phyloP scores from a whole-genome alignment of 92 coral and sea anemone genomes.

The Porites lobata region DNA sequence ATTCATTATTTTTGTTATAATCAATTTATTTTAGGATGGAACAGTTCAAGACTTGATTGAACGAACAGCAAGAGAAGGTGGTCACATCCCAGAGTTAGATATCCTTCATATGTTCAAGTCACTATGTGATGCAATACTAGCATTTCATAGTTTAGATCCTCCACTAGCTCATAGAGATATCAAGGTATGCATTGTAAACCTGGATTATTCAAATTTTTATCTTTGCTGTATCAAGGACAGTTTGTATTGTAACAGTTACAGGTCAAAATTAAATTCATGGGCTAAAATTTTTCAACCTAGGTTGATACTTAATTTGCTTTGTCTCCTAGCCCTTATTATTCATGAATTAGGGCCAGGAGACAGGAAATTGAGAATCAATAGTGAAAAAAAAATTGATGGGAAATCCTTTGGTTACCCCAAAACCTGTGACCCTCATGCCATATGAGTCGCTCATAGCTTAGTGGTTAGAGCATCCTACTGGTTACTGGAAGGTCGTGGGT shows the following conservation, averaged over 20 bases:
- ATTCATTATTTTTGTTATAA: neutral
- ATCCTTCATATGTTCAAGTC: conserved; percentile 94
- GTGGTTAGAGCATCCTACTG: no score
- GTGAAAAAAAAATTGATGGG: no score
- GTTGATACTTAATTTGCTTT: no score
- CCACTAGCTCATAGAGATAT: conserved; percentile 98
- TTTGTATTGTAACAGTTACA: no score
- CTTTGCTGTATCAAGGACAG: neutral
- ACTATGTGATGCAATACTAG: conserved; percentile 90
- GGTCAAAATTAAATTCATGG: neutral
- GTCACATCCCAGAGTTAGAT: conserved; percentile 87
- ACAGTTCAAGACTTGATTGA: conserved; percentile 98
- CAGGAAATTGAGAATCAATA: no score
- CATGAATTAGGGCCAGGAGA: no score
- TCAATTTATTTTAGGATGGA: conserved; percentile 75
- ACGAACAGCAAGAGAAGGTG: conserved; percentile 58
- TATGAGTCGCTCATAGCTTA: no score
- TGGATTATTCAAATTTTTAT: neutral
- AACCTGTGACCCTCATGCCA: no score
- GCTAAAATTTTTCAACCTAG: no score
- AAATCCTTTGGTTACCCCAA: no score
- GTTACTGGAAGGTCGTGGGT: no score
- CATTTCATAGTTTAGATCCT: conserved; percentile 88
- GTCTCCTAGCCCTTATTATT: no score
- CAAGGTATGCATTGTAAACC: conserved; percentile 73